Evolutionary conservation across 2,888 invertebrate species (phyloP), one percentile per base, ranked within the genome.

Genomic region (Aplocera efformata): DNA sequence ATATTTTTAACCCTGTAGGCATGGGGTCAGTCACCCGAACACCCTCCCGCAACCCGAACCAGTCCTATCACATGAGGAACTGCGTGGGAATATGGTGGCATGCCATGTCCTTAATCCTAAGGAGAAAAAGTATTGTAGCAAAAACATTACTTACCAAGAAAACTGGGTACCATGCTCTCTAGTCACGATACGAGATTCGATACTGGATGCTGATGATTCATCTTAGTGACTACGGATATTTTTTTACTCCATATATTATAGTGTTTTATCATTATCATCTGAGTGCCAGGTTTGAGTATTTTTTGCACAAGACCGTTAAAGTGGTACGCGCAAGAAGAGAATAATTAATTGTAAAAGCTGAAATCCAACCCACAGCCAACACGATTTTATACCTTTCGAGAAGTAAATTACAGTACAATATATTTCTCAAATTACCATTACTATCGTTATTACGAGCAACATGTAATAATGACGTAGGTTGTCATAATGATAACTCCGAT

Each of bases 1-100:
- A 85, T 86, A 86, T 86, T 86, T 88, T 88, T 85, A 86, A 83
- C 85, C 86, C 82, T 75, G 79, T 74, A 69, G 73, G 72, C 79
- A 77, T 75, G 72, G 79, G 88, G 85, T 86, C 88, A 86, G 66
- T 85, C 80, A 88, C 85, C 86, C 84, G 76, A 67, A 63, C 71
- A 80, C 74, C 79, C 79, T 74, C 80, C 78, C 74, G 71, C 74
- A 67, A 67, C 63, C 67, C 67, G 71, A 81, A 84, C 85, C 84
- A 85, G 83, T 80, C 84, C 79, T 77, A 77, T 80, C 82, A 80
- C 73, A 79, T 69, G 70, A 83, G 75, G 82, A 85, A 82, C 80
- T 79, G 83, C 83, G 85, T 86, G 86, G 84, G 85, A 85, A 86
- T 77, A 81, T 67, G 68, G 70, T 71, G 58, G 66, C 65, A 66